Base-by-base conservation (phyloP, 64 coral and sea anemone species). In the Hydrozoanthus tunicans region DNA sequence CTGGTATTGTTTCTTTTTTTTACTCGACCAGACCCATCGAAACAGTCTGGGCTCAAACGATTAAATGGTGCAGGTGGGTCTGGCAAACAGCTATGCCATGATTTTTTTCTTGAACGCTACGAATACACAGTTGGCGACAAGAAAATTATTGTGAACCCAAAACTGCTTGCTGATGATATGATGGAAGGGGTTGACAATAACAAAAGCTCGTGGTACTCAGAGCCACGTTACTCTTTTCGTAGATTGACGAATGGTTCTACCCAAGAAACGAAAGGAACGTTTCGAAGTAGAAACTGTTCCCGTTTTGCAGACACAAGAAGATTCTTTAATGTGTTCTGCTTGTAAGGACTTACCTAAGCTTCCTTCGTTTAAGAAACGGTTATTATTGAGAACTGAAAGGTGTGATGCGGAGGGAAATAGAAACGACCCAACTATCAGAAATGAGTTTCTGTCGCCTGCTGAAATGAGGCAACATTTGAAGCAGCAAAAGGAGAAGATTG, bases 351-450 rank as follows among this genome's bases (percentile, higher is more conserved):
- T 90, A 17, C 86, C 86, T 11, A 78, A 51, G 62, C 76, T 77
- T 77, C 67, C 61, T 8, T 90, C 88, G 12, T 90, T 90, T 51
- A 90, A 71, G 24, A 90, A 79, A 64, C 88, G 88, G 5, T 53
- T 90, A 17, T 23, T 78, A 78, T 66, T 79, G 64, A 27, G 88
- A 57, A 23, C 43, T 6, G 88, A 90, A 61, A 90, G 17, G 54
- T 66, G 10, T 7, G 6, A 55, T 25, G 15, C 62, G 10, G 52
- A 54, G 17, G 77, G 59, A 12, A 78, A 64, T 9, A 64, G 73
- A 43, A 78, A 51, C 88, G 79, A 23, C 20, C 63, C 6, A n/a
- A 77, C 27, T 53, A 23, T 90, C 6, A 73, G 73, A 54, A 90
- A 78, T 54, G 88, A 90, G n/a, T 90, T 65, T 60, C 75, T 90